Base-by-base conservation (phyloP, 1,140 invertebrate species). In the Trialeurodes vaporariorum region DNA sequence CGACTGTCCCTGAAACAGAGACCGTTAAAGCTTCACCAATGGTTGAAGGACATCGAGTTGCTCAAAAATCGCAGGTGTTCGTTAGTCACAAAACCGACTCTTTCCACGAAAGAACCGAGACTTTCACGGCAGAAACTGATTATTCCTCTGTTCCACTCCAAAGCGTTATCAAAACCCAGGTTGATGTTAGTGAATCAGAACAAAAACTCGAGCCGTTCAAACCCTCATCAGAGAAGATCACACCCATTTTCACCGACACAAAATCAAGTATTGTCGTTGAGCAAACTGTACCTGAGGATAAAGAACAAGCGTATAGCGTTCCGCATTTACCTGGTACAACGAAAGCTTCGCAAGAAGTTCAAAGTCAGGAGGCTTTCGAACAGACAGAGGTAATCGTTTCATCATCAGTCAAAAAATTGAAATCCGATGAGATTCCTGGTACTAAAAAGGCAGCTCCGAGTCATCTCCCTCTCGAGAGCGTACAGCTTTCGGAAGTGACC, bases 21-120 rank as follows among this genome's bases (percentile, higher is more conserved):
- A 68, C 34, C 23, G 75, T 71, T 2, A 77, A 80, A 75, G 82
- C 84, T 27, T 73, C 73, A 1, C 61, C 83, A 13, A 78, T 81
- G 59, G 77, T 84, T 67, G 75, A 78, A 70, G 72, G 79, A 17
- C 79, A 84, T 71, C 72, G 72, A 62, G 79, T 85, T 34, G 83
- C 84, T 1, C 76, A 79, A 0, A 82, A 79, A 70, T 79, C 79
- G 63, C 81, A 84, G 77, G 72, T 83, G 64, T 25, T 77, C 26
- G 75, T 79, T 34, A 25, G 34, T 59, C 34, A 65, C 58, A 58
- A 65, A 59, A 5, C 34, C 22, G 34, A 24, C n/a, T 34, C 64
- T 24, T 9, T 26, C 5, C 5, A 65, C 5, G n/a, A 59, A 26
- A 49, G 17, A 49, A 59, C 24, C 1, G 22, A 11, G 2, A 34